A percentile compares a stretch with the other conserved stretches of the same genome.
These are phyloP conservation scores for Anastrepha obliqua DNA, from an alignment of 1,140 invertebrate genomes.

Conservation along the genomic window DNA sequence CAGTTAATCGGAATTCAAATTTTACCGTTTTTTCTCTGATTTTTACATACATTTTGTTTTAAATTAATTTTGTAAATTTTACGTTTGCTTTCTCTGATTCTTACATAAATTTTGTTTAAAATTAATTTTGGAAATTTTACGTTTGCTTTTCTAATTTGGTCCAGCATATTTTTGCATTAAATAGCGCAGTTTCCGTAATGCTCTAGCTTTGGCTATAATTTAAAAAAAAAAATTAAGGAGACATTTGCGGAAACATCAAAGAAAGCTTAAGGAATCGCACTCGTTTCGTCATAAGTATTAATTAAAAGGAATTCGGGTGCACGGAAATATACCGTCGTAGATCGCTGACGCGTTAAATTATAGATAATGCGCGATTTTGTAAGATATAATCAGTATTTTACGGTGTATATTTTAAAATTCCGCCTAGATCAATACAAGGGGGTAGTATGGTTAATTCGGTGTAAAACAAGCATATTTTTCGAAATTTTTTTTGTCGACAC, in stretches of 20 bases:
- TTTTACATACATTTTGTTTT: neutral
- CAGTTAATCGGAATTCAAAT: conserved; percentile 59
- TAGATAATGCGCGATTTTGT: neutral
- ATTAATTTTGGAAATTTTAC: neutral
- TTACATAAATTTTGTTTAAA: neutral
- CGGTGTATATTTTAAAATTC: too few relatives aligned
- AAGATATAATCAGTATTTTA: too few relatives aligned
- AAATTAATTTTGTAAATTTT: neutral
- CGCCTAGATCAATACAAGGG: too few relatives aligned
- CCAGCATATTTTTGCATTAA: conserved; percentile 67
- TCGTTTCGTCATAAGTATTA: conserved; percentile 34
- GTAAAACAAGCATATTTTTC: too few relatives aligned
- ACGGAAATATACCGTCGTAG: neutral
- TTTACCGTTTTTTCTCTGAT: neutral
- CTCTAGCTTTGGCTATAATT: conserved; percentile 64
- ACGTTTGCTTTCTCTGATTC: conserved; percentile 26
- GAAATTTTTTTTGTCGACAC: too few relatives aligned
- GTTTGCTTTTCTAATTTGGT: conserved; percentile 50
- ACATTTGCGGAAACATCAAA: conserved; percentile 43
- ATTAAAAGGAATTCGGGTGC: neutral
- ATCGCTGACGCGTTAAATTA: neutral
- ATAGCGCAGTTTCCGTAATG: conserved; percentile 67
- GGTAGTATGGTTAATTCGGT: too few relatives aligned
- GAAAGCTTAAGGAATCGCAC: conserved; percentile 56
- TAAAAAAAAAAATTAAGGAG: conserved; percentile 31